Percentiles rank a stretch among this genome's conserved stretches.
Evolutionary conservation across 2,888 invertebrate genomes (phyloP).

Genomic region (Eupithecia exiguata): DNA sequence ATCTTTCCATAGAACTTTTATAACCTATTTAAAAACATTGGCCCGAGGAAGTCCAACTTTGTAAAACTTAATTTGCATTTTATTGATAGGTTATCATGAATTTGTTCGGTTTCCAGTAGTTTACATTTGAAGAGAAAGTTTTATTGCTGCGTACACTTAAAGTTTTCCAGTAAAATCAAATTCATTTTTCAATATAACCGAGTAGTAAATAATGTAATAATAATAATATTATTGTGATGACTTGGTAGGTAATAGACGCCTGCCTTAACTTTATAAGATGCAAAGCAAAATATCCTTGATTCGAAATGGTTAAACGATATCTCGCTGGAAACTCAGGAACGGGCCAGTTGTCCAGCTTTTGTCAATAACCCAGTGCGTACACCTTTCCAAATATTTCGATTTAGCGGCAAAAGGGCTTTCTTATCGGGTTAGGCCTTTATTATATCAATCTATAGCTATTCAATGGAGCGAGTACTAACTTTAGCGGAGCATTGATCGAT

Average conservation of each 20-base stretch:
- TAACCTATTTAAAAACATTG: background rate
- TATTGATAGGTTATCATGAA: slow-evolving; percentile 4
- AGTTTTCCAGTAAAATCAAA: background rate
- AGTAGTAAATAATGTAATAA: too few relatives aligned
- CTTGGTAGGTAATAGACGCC: background rate
- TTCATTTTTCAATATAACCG: background rate
- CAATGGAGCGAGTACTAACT: slow-evolving; percentile 34
- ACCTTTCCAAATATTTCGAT: slow-evolving; percentile 44
- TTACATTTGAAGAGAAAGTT: background rate
- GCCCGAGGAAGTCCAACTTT: background rate
- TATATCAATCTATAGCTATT: slow-evolving; percentile 45
- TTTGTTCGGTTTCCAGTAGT: background rate
- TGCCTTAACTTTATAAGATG: background rate
- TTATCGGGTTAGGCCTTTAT: slow-evolving; percentile 46
- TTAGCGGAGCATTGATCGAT: slow-evolving; percentile 7
- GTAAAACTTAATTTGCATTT: background rate
- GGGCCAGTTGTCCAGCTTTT: background rate
- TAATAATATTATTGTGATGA: background rate
- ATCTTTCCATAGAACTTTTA: too few relatives aligned
- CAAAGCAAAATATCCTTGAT: background rate
- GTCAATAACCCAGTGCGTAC: slow-evolving; percentile 21
- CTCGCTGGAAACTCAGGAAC: background rate
- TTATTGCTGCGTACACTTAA: background rate
- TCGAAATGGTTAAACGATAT: background rate
- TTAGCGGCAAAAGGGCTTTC: slow-evolving; percentile 43